phyloP scores from a whole-genome alignment of 2,888 invertebrate species.

The Globia sparganii region DNA sequence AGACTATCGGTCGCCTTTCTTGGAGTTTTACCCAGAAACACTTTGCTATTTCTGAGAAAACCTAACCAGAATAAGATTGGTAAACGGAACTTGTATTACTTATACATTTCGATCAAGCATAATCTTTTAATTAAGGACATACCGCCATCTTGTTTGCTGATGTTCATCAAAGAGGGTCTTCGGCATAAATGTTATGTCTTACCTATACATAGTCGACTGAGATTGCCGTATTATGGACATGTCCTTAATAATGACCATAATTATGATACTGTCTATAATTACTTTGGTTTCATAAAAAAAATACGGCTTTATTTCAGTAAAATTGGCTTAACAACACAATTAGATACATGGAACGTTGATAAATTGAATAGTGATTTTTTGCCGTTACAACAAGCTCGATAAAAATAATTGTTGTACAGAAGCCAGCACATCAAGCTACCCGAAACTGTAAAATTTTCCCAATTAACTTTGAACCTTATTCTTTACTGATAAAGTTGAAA shows the following conservation, averaged over 20 bases:
- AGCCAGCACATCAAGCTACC: no score
- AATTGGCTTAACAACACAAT: not conserved
- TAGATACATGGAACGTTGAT: not conserved
- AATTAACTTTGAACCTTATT: no score
- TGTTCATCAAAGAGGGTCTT: constrained; percentile 14
- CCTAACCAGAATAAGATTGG: not conserved
- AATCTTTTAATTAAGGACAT: constrained; percentile 28
- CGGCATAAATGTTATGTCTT: not conserved
- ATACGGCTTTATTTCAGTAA: not conserved
- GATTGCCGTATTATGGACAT: no score
- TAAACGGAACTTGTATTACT: not conserved
- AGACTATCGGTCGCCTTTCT: not conserved
- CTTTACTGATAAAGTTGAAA: no score
- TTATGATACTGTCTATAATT: not conserved
- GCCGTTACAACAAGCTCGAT: not conserved
- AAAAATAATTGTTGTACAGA: not conserved
- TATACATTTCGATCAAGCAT: constrained; percentile 32
- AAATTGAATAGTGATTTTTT: not conserved
- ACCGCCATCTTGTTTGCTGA: constrained; percentile 4
- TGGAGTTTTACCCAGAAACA: not conserved
- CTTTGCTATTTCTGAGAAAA: constrained; percentile 24
- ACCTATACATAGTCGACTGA: not conserved
- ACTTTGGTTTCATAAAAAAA: not conserved
- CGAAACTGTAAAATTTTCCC: no score
- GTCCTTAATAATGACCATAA: no score